Conservation (phyloP, 2,113 vertebrate genomes). For the Oryzias celebensis region DNA sequence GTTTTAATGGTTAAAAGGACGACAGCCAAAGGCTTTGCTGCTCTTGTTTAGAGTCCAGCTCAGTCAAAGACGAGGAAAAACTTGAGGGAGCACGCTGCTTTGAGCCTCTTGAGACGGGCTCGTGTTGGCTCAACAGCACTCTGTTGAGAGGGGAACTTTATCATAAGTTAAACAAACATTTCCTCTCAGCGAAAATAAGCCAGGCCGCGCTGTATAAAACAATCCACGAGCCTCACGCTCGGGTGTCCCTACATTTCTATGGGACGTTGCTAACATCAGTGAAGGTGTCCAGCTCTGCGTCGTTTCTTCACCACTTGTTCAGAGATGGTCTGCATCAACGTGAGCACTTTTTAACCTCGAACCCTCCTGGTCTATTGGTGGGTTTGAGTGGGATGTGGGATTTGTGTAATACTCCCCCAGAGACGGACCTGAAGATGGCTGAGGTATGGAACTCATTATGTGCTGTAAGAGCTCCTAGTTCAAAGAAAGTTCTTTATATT, state of each 20-base stretch:
- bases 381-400: slow-evolving; percentile 10
- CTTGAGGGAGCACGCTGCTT: slow-evolving; percentile 53
- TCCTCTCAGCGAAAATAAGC: slow-evolving; percentile 41
- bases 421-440: slow-evolving; percentile 28
- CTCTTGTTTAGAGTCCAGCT: slow-evolving; percentile 66
- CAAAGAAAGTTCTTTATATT: slow-evolving; percentile 44
- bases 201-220: slow-evolving; percentile 26
- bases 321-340: slow-evolving; percentile 10
- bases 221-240: slow-evolving; percentile 34
- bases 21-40: slow-evolving; percentile 55
- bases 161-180: slow-evolving; percentile 64
- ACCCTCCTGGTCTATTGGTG: slow-evolving; percentile 3
- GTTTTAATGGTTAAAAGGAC: slow-evolving; percentile 19
- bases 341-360: slow-evolving; percentile 1
- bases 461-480: slow-evolving; percentile 26
- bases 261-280: slow-evolving; percentile 33
- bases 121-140: slow-evolving; percentile 33
- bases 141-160: slow-evolving; percentile 46
- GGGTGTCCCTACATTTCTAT: not conserved
- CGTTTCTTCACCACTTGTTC: slow-evolving; percentile 37
- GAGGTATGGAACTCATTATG: slow-evolving; percentile 30
- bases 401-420: slow-evolving; percentile 12
- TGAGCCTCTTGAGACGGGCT: slow-evolving; percentile 38
- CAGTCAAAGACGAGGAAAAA: slow-evolving; percentile 64
- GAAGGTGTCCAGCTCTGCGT: slow-evolving; percentile 37